Evolutionary conservation across 2,797 vertebrate genomes (phyloP), one percentile per base, ranked within the genome.

Genomic region (Cygnus olor): DNA sequence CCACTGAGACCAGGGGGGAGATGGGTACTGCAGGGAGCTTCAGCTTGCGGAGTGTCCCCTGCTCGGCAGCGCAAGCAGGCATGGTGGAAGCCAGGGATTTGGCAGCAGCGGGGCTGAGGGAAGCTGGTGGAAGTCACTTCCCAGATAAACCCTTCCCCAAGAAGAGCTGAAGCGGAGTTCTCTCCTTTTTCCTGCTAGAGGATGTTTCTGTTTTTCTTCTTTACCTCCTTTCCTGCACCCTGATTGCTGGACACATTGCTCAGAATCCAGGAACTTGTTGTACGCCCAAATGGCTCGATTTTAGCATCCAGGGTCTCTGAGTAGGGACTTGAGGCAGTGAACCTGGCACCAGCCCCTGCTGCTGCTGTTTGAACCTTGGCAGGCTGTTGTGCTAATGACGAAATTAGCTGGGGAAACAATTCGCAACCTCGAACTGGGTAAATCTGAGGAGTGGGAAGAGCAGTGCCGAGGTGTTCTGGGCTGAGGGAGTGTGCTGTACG

Each of bases 41-140:
- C 28, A 28, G 53, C 56, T 73, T 78, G 60, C 51, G 57, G 45
- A 47, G 45, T 34, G 11, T 45, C 32, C 60, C 54, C 53, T 42
- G 38, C 65, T 49, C 70, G 32, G 38, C 12, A 28, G 21, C 3
- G 25, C n/a, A 40, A 56, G 28, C 42, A 51, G 25, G 44, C 2
- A 0, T 0, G 16, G 28, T 2, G 12, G 27, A 32, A 57, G 56
- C 8, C 56, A n/a, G 19, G 19, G 19, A 21, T n/a, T n/a, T 57
- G 56, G 56, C 56, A 57, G 56, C 61, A 63, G 42, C 22, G 11
- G 24, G 54, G 28, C 60, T 85, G 19, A 40, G 72, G 30, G 27
- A 36, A 22, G 25, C 8, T 9, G 42, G 53, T 70, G 22, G 34
- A 72, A 70, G 73, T 56, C 36, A 6, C 27, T 38, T 10, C 8